A percentile compares a stretch with the other conserved stretches of the same genome.
These are phyloP conservation scores for Gnathonemus echidnorhynchus DNA, from an alignment of 2,113 vertebrate species.

Conservation along the genomic window DNA sequence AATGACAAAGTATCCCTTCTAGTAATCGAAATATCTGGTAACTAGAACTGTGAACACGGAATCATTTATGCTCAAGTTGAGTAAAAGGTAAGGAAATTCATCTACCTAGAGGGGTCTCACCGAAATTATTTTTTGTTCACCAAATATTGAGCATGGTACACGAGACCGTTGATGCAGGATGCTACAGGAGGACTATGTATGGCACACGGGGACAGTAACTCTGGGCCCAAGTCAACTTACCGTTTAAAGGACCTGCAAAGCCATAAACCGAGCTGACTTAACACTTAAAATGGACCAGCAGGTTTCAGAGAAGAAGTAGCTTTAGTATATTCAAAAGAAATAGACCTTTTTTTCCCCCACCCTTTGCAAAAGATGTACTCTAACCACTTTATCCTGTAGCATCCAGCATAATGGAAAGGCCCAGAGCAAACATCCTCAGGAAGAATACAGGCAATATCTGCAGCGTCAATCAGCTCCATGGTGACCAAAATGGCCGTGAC, in stretches of 20 bases:
- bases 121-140: not conserved
- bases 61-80: not conserved
- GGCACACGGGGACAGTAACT: not conserved
- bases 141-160: not conserved
- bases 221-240: constrained; percentile 13
- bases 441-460: not conserved
- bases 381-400: constrained; percentile 3
- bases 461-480: not conserved
- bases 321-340: not conserved
- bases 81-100: not conserved
- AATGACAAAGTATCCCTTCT: not conserved
- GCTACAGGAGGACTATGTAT: not conserved
- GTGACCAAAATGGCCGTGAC: not conserved
- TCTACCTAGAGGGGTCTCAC: constrained; percentile 22
- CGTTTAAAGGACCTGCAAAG: not conserved
- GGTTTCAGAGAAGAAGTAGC: not conserved
- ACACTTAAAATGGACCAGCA: not conserved
- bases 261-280: not conserved
- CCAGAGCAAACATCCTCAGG: constrained; percentile 19
- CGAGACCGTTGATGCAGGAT: constrained; percentile 22
- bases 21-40: not conserved
- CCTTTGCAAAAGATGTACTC: not conserved
- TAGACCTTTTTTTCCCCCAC: not conserved
- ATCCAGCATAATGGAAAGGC: constrained; percentile 21
- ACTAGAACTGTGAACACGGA: not conserved